Base-by-base conservation (phyloP, 2,888 invertebrate genomes). In the Chymomyza procnemis region DNA sequence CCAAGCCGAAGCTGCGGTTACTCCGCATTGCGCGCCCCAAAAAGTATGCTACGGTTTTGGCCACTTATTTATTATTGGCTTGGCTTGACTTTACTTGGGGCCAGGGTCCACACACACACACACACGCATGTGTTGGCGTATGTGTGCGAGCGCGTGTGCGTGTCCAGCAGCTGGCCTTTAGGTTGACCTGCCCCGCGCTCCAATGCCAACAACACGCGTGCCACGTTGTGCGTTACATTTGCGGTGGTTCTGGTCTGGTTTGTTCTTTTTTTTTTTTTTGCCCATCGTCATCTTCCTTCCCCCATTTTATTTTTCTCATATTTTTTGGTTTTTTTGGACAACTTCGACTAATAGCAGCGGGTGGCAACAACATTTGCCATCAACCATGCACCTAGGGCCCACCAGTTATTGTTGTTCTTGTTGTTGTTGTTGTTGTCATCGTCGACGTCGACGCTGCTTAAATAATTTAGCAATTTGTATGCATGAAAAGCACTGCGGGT, bases 401-500 rank as follows among this genome's bases (percentile, higher is more conserved):
- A 41, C 30, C 30, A 26, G 54, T 59, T 61, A 8, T 9, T 66
- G 57, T 56, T 60, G 55, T 16, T 18, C 64, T 41, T 58, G 21
- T 16, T 55, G 46, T n/a, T 41, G 50, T 9, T 66, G 55, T 34
- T 47, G 41, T 55, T 58, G 16, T 6, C 62, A 19, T 26, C 65
- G 55, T 30, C 54, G 47, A 26, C 55, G 70, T 59, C 71, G 71
- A 62, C 74, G 71, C 70, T 73, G 83, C 82, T 83, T 83, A 83
- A 83, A 83, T 83, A 83, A 83, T 83, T 83, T 85, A 85, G 82
- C 85, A 83, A 83, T 83, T 83, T 83, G 82, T 85, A 83, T 83
- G 85, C 82, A 83, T 85, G 82, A 74, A 78, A 85, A 83, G 83
- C 81, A 64, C 75, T 80, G 80, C 71, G 79, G 76, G 77, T 71